Base-by-base conservation (phyloP, 2,797 vertebrate species). In the Tamandua tetradactyla region DNA sequence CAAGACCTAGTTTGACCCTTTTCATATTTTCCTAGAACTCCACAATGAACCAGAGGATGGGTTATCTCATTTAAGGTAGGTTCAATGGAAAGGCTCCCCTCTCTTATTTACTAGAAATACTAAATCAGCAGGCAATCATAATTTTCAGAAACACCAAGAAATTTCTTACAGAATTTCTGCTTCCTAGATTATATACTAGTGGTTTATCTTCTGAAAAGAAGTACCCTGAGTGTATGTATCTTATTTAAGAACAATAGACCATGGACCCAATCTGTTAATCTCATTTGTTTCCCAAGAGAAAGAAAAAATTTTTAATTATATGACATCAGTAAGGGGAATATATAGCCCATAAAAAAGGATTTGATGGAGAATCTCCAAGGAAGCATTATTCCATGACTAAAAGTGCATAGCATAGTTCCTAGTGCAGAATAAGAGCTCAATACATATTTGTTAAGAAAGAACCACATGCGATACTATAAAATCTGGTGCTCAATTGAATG, bases 261-360 rank as follows among this genome's bases (percentile, higher is more conserved):
- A 78, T 15, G 55, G 11, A 92, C 4, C 40, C 40, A 42, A 49
- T 69, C 85, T 85, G 25, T 9, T 95, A 80, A 66, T 78, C 14
- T 87, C 47, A 84, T 52, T 88, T 95, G 66, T 7, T 81, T 88
- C 22, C 47, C 52, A n/a, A 86, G 9, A 80, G 57, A 68, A 71
- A 42, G 25, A 69, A 62, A 81, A 66, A 64, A 66, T 1, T 17
- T 47, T 74, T 84, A 59, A 94, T 85, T 93, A 68, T 49, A 25
- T 49, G 20, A 4, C 68, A 14, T 55, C 61, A 85, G 6, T 81
- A 4, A 57, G 40, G 25, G 20, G 17, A 92, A 10, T 9, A 18
- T 23, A 57, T 6, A 62, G 13, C 23, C 27, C 35, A 68, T 44
- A 20, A 6, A 64, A 52, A 23, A 80, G 27, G 44, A 59, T 90